Conservation (phyloP, 2,113 vertebrate species). For the Myrmophylax atrothorax region DNA sequence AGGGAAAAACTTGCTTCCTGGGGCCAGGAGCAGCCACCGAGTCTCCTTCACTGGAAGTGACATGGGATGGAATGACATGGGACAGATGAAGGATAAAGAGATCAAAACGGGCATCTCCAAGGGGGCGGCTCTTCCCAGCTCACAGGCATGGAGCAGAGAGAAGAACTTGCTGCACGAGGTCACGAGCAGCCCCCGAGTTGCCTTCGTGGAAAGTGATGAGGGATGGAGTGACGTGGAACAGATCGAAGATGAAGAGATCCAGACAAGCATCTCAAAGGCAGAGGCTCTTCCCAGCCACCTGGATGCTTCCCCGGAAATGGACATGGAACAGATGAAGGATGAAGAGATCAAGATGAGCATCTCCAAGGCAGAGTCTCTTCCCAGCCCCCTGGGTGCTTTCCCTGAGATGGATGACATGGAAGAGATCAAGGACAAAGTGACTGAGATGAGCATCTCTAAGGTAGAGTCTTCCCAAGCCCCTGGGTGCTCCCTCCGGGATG, state of each 20-base stretch:
- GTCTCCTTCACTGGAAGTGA: background rate
- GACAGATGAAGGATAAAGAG: too few relatives aligned
- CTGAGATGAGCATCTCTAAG: background rate
- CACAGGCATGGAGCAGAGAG: background rate
- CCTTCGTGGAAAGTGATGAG: background rate
- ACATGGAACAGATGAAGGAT: background rate
- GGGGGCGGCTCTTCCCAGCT: background rate
- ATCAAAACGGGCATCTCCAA: background rate
- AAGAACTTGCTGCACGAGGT: background rate
- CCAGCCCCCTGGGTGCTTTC: background rate
- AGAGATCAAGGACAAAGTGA: background rate
- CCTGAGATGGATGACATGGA: background rate
- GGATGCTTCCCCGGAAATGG: background rate
- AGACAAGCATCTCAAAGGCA: background rate
- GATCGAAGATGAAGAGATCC: background rate
- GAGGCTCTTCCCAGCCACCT: background rate
- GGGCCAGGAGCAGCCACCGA: background rate
- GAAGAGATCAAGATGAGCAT: too few relatives aligned
- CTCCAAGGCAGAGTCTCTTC: background rate
- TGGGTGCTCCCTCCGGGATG: rapidly evolving
- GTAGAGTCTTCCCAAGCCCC: background rate
- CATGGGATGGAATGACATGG: too few relatives aligned
- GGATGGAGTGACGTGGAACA: background rate
- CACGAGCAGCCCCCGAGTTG: background rate
- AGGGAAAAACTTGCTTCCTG: background rate